These are phyloP conservation scores for Acanthisitta chloris DNA, from an alignment of 2,113 vertebrate species.

Conservation along the genomic window DNA sequence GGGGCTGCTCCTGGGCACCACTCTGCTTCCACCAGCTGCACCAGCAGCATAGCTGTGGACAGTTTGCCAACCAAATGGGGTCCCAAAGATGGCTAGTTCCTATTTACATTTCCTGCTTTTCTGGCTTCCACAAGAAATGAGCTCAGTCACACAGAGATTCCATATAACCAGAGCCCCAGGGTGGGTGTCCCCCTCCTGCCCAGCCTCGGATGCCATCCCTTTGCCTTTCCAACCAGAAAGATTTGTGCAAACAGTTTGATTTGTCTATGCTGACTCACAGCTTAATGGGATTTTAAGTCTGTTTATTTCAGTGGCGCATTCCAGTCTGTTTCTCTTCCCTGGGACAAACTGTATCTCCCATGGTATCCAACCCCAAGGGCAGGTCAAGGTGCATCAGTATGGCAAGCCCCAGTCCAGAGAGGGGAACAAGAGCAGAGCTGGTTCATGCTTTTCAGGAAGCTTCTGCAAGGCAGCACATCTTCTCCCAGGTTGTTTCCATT, in stretches of 20 bases:
- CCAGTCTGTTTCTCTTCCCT: neutral
- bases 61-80: accelerated
- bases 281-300: neutral
- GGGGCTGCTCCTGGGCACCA: neutral
- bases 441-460: neutral
- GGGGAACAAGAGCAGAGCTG: accelerated
- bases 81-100: neutral
- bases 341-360: neutral
- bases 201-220: neutral
- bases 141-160: neutral
- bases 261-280: neutral
- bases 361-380: neutral
- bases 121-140: neutral
- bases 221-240: neutral
- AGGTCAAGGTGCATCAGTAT: accelerated
- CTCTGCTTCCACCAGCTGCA: neutral
- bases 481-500: neutral
- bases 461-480: neutral
- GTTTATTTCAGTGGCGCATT: neutral
- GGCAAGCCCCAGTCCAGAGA: neutral
- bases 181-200: neutral
- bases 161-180: accelerated
- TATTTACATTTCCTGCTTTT: neutral
- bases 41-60: neutral
- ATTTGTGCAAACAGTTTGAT: neutral